phyloP scores from a whole-genome alignment of 2,888 invertebrate species.

The Drepanosiphum platanoidis region DNA sequence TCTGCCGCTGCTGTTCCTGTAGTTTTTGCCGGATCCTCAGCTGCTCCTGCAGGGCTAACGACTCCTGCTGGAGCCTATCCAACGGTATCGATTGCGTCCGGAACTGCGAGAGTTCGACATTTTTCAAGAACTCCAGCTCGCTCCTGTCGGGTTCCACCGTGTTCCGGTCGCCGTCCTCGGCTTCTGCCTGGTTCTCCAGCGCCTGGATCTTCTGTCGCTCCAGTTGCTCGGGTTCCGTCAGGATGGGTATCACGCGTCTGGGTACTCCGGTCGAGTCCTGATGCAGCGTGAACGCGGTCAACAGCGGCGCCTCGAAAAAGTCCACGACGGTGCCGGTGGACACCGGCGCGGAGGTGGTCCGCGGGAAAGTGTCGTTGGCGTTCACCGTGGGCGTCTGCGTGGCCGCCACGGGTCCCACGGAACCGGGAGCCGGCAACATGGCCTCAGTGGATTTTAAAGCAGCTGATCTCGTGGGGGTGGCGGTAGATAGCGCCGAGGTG shows the following conservation, averaged over 20 bases:
- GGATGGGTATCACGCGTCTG: constrained; percentile 73
- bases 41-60: constrained; percentile 72
- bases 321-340: constrained; percentile 72
- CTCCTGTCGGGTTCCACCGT: constrained; percentile 73
- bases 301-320: constrained; percentile 82
- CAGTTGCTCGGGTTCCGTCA: constrained; percentile 73
- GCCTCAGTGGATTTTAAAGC: too few species aligned
- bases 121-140: constrained; percentile 69
- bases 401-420: neutral
- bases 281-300: constrained; percentile 86
- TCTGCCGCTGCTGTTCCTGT: neutral
- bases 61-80: constrained; percentile 74
- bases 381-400: neutral
- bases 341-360: neutral
- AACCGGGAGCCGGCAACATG: neutral
- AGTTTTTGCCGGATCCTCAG: constrained; percentile 68
- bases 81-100: neutral
- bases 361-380: neutral
- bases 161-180: constrained; percentile 64
- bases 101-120: constrained; percentile 1
- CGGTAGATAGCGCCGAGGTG: neutral
- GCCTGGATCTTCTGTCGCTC: constrained; percentile 66
- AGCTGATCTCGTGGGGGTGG: too few species aligned
- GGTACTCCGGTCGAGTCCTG: constrained; percentile 83
- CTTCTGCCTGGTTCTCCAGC: constrained; percentile 24